Percentiles rank a stretch among this genome's conserved stretches.
phyloP scores from a whole-genome alignment of 2,113 vertebrate genomes.

The Ictalurus punctatus region DNA sequence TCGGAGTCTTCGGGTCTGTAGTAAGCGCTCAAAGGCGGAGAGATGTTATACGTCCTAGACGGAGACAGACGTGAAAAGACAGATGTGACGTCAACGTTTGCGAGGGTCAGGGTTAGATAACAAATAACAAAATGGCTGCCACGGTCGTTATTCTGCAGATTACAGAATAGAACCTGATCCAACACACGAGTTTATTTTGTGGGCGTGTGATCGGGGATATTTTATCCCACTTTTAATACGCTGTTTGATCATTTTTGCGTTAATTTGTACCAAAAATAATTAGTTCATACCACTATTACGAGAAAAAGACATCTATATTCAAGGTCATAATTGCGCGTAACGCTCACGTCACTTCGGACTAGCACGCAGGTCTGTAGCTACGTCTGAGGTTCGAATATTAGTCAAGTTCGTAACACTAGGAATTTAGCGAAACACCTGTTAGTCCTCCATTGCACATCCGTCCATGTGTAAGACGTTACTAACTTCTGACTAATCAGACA shows the following conservation, averaged over 20 bases:
- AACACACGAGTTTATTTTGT: background rate
- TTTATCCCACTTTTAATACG: no score
- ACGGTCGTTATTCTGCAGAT: background rate
- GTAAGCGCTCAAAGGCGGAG: slow-evolving; percentile 81
- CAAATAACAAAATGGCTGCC: background rate
- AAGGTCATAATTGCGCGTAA: no score
- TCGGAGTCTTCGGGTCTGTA: slow-evolving; percentile 86
- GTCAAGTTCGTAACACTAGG: background rate
- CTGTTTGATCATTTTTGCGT: no score
- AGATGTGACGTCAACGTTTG: background rate
- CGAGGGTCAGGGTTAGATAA: no score
- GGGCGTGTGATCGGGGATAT: no score
- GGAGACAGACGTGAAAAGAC: background rate
- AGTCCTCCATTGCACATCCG: background rate
- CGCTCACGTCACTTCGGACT: no score
- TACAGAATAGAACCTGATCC: background rate
- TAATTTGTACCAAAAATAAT: no score
- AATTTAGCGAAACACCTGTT: background rate
- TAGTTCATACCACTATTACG: no score
- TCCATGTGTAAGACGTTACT: background rate
- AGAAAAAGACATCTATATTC: background rate
- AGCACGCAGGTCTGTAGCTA: no score
- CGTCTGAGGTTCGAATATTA: background rate
- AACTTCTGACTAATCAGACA: background rate
- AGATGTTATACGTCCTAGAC: slow-evolving; percentile 85